Conservation (phyloP, 2,888 invertebrate species). For the Linhomoeus sp. region DNA sequence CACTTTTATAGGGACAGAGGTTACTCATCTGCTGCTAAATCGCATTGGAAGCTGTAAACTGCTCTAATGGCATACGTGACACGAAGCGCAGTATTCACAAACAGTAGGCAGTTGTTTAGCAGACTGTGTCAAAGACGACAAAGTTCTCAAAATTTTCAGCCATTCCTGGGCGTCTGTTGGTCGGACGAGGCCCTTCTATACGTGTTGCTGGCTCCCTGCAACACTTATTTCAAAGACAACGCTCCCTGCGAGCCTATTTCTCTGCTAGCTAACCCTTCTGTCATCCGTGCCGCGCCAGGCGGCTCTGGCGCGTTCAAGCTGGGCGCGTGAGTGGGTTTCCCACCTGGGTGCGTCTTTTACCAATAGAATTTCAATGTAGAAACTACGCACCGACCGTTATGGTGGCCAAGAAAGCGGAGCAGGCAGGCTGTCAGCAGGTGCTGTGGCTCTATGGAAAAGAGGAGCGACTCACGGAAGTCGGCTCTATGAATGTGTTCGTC, state of each 20-base stretch:
- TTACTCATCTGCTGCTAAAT: too few species aligned
- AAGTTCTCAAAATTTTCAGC: too few species aligned
- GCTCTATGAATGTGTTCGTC: conserved; percentile 93
- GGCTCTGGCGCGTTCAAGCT: conserved; percentile 85
- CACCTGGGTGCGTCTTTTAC: too few species aligned
- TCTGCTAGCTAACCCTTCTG: conserved; percentile 78
- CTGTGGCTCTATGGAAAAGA: conserved; percentile 87
- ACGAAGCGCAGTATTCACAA: too few species aligned
- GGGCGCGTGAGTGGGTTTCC: conserved; percentile 47
- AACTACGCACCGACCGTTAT: conserved; percentile 39
- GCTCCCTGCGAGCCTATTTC: conserved; percentile 50
- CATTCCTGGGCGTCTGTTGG: conserved; percentile 68
- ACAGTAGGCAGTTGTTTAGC: too few species aligned
- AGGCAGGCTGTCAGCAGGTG: conserved; percentile 68
- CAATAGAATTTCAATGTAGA: too few species aligned
- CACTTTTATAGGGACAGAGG: conserved; percentile 86
- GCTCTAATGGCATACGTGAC: too few species aligned
- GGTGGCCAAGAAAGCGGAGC: conserved; percentile 44
- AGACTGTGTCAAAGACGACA: too few species aligned
- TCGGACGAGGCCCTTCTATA: conserved; percentile 73
- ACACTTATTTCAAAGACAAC: conserved; percentile 39
- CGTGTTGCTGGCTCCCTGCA: conserved; percentile 76
- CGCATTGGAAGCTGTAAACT: too few species aligned
- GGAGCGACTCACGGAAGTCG: conserved; percentile 82
- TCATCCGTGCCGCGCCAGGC: conserved; percentile 52